These are phyloP conservation scores for Myotis davidii DNA, from an alignment of 2,113 vertebrate genomes.

Conservation along the genomic window DNA sequence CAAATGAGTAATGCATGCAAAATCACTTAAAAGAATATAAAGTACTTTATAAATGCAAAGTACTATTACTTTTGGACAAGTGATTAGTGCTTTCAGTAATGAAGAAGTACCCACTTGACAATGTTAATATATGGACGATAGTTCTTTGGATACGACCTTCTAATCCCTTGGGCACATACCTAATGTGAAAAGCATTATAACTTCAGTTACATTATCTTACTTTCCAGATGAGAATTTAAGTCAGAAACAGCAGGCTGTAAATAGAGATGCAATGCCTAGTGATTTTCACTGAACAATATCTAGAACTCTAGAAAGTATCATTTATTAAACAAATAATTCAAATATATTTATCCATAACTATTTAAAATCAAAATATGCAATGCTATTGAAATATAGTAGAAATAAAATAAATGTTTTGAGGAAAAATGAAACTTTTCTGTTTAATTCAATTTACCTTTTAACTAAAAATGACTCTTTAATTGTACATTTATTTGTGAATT, in stretches of 20 bases:
- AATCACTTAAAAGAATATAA: slow-evolving; percentile 57
- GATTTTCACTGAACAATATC: not conserved
- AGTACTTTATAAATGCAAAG: slow-evolving; percentile 52
- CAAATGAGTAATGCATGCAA: slow-evolving; percentile 57
- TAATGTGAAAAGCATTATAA: not conserved
- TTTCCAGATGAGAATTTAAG: not conserved
- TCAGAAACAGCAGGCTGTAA: not conserved
- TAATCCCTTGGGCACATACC: slow-evolving; percentile 47
- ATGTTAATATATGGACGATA: slow-evolving; percentile 20
- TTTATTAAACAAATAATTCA: not conserved
- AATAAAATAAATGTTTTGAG: not conserved
- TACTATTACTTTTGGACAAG: slow-evolving; percentile 62
- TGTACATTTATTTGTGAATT: not conserved
- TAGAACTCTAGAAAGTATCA: not conserved
- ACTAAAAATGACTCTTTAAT: not conserved
- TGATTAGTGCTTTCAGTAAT: slow-evolving; percentile 66
- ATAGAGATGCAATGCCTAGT: not conserved
- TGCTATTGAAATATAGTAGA: not conserved
- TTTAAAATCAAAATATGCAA: not conserved
- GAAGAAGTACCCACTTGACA: slow-evolving; percentile 47
- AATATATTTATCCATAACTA: not conserved
- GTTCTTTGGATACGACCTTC: slow-evolving; percentile 47
- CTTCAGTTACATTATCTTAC: not conserved
- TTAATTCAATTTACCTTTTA: not conserved
- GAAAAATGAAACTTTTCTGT: not conserved